Evolutionary conservation across 2,113 vertebrate genomes (phyloP).

Genomic region (Spermophilus dauricus): DNA sequence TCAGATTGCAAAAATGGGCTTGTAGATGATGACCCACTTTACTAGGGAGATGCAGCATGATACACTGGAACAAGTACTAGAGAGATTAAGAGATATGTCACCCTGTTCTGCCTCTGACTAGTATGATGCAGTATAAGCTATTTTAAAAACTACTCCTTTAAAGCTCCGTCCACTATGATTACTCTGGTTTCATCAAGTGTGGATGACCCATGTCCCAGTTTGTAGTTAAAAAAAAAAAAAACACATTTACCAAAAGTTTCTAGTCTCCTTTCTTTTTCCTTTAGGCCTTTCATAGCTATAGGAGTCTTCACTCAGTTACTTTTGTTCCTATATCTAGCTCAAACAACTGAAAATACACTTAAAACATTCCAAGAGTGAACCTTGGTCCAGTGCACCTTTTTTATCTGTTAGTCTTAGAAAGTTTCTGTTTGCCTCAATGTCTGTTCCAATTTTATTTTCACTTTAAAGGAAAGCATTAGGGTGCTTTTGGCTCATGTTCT

Average conservation of each 20-base stretch:
- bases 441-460: not conserved
- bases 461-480: not conserved
- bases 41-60: not conserved
- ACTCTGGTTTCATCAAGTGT: conserved; percentile 20
- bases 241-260: not conserved
- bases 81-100: not conserved
- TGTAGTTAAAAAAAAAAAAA: conserved; percentile 14
- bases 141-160: not conserved
- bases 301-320: not conserved
- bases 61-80: not conserved
- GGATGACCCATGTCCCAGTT: not conserved
- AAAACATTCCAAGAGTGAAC: not conserved
- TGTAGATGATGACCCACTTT: not conserved
- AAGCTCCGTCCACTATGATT: not conserved
- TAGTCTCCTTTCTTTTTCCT: not conserved
- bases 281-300: conserved; percentile 29
- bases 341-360: conserved; percentile 28
- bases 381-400: not conserved
- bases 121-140: not conserved
- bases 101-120: not conserved
- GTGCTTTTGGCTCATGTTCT: not conserved
- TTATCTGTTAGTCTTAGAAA: not conserved
- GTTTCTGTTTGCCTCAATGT: not conserved
- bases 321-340: conserved; percentile 31
- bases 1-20: not conserved